Evolutionary conservation across 2,797 vertebrate genomes (phyloP), one percentile per base, ranked within the genome.

Genomic region (Coregonus suidteri): DNA sequence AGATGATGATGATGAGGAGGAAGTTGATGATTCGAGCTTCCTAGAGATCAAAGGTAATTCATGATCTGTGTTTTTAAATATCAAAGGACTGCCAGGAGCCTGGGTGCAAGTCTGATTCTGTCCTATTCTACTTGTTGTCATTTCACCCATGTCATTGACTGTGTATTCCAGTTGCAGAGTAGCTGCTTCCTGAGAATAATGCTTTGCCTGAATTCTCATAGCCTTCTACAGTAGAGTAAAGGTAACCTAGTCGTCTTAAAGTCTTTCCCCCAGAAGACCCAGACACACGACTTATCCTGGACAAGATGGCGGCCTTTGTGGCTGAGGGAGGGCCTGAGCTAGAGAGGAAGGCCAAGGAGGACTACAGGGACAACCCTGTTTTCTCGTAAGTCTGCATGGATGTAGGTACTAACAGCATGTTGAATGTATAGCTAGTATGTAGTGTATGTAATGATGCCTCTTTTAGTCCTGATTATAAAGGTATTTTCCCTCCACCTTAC

Each of bases 221-320:
- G 20, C n/a, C n/a, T 62, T 62, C 6, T 62, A 25, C 59, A 20
- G 59, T 7, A 56, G 53, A 16, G 53, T 16, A 62, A 62, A 62
- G 95, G 88, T 93, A 94, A 94, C 93, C 99, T 96, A 96, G 96
- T 95, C 91, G 97, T 95, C 96, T 98, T 98, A 97, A 98, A 99
- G 98, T 99, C 94, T 97, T 96, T 94, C 97, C 98, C 95, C 98
- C 98, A 99, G 97, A 97, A 96, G 97, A 98, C 91, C 90, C 93
- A 79, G 97, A 97, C 91, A 94, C 94, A 88, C 94, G 95, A 79
- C 95, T 95, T 83, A 95, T 98, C 91, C 95, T 98, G 90, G 93
- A 99, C 93, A 97, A 98, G 94, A 94, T 99, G 96, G 98, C 98
- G 83, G 93, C 94, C 76, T 98, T 98, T 91, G 95, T 99, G 89